Evolutionary conservation across 2,797 vertebrate genomes (phyloP).

Genomic region (Propithecus deckenii): DNA sequence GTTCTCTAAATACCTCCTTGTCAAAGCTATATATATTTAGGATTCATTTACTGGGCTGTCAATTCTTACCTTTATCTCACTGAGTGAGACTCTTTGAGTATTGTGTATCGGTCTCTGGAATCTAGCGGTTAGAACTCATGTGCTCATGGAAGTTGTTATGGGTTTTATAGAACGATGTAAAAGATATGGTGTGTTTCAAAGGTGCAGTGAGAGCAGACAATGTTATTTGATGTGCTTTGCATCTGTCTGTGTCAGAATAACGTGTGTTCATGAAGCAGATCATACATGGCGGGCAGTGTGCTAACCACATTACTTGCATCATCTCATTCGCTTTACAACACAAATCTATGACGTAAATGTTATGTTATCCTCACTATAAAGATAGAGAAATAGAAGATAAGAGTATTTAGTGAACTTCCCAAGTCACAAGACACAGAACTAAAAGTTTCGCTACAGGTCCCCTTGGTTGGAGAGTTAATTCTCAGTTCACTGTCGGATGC

Average conservation of each 20-base stretch:
- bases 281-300: fast-evolving
- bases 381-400: background rate
- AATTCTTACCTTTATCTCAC: background rate
- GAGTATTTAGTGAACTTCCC: background rate
- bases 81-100: background rate
- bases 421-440: background rate
- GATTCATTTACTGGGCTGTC: background rate
- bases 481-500: background rate
- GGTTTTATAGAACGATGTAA: background rate
- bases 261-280: fast-evolving
- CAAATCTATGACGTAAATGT: fast-evolving
- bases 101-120: fast-evolving
- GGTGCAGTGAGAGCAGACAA: background rate
- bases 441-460: background rate
- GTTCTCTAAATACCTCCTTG: background rate
- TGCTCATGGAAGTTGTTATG: background rate
- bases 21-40: background rate
- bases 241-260: no score
- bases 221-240: background rate
- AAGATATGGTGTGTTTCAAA: background rate
- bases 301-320: fast-evolving
- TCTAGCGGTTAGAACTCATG: background rate
- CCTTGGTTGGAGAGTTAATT: background rate
- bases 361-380: background rate
- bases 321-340: no score